Conservation (phyloP, 1,140 invertebrate species). For the Rhagoletis pomonella region DNA sequence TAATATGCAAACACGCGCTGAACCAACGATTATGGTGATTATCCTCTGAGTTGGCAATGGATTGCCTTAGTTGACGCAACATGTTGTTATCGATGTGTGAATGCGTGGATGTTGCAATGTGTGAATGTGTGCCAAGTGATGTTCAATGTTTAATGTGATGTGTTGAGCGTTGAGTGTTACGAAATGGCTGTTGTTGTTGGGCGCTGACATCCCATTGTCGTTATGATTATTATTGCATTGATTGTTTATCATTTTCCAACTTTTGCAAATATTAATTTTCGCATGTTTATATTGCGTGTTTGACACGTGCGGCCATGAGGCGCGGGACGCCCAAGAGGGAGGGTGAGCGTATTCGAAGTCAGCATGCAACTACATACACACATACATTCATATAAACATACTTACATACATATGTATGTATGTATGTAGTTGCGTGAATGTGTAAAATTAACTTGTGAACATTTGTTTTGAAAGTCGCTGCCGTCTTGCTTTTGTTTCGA, state of each 20-base stretch:
- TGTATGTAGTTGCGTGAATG: not conserved
- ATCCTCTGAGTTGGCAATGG: not conserved
- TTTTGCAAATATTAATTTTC: constrained; percentile 52
- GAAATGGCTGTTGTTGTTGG: constrained; percentile 14
- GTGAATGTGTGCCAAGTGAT: not conserved
- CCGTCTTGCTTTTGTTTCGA: not conserved
- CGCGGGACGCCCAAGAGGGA: not conserved
- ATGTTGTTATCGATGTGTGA: not conserved
- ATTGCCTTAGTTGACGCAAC: not conserved
- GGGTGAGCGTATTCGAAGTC: too few relatives aligned
- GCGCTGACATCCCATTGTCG: constrained; percentile 27
- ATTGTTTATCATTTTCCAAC: constrained; percentile 52
- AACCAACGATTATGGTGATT: constrained; percentile 51
- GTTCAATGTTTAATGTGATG: constrained; percentile 40
- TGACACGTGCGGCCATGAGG: constrained; percentile 33
- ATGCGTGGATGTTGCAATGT: not conserved
- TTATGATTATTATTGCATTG: constrained; percentile 46
- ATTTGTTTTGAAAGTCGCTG: constrained; percentile 42
- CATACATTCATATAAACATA: not conserved
- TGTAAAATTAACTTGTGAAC: constrained; percentile 50
- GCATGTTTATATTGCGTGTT: constrained; percentile 50
- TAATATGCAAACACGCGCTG: constrained; percentile 50
- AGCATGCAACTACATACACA: not conserved
- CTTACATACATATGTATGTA: too few relatives aligned
- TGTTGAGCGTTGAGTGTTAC: not conserved